Evolutionary conservation across 2,797 vertebrate genomes (phyloP), one percentile per base, ranked within the genome.

Genomic region (Phrynocephalus forsythii): DNA sequence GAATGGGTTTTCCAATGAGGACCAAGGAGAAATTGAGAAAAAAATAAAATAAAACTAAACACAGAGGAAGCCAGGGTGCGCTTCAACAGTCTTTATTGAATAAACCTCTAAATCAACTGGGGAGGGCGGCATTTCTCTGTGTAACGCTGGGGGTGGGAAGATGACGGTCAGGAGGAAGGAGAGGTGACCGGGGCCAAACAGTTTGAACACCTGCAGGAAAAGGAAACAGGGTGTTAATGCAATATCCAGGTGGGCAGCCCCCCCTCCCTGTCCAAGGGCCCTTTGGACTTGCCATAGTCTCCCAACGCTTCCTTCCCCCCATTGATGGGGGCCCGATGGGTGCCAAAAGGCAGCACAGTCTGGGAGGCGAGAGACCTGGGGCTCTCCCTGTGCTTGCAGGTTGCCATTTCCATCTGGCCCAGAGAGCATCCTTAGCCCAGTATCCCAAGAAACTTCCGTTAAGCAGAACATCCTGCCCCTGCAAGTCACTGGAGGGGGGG

Each of bases 171-270:
- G 16, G 18, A 3, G 3, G 5, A 16, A 0, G 5, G 30, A 10
- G 15, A 26, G 0, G 44, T 8, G 1, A 13, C 1, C 20, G 50
- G 7, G 2, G 1, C n/a, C 1, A 11, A 10, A 28, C 8, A 48
- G 2, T 5, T 52, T 60, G 13, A 48, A 11, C 28, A 56, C 44
- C 76, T 89, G 28, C 5, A 13, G 38, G 28, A 9, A 20, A 38
- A 6, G 13, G 11, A 22, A 18, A 2, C 1, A 2, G 48, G 28
- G 44, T 5, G 30, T 68, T 44, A 44, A 44, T 44, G 38, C 38
- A 44, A 44, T 44, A 44, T 44, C 38, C 38, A 44, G 38, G 5
- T 2, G 4, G 38, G 38, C 38, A 44, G 38, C 38, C 38, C 38
- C 38, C 38, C 38, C 38, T 44, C 38, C 38, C 38, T 44, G 38